Conservation (phyloP, 2,888 invertebrate species). For the Drosophila paramelanica region DNA sequence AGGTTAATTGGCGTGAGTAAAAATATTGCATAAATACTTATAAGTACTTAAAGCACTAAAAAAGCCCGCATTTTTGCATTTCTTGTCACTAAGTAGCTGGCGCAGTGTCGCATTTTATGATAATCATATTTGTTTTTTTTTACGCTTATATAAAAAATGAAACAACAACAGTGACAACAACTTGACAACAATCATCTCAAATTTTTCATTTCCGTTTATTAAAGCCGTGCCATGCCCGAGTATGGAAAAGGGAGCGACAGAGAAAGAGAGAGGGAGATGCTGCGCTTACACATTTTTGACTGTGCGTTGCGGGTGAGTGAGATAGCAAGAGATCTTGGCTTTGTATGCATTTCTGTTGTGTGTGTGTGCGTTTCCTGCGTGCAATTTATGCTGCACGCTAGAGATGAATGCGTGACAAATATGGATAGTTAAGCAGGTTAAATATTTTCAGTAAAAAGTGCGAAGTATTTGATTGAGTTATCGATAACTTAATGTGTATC, state of each 20-base stretch:
- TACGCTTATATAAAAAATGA: conserved; percentile 32
- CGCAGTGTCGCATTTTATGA: conserved; percentile 34
- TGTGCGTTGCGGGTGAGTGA: conserved; percentile 5
- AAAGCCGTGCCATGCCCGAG: conserved; percentile 44
- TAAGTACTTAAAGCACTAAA: conserved; percentile 29
- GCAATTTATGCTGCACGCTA: conserved; percentile 66
- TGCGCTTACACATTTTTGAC: conserved; percentile 25
- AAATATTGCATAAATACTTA: conserved; percentile 18
- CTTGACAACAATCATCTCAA: conserved; percentile 80
- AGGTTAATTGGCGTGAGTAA: conserved; percentile 76
- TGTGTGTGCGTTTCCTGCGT: conserved; percentile 63
- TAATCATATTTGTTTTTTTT: conserved; percentile 41
- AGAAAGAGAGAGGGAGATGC: conserved; percentile 20
- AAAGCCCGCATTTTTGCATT: conserved; percentile 55
- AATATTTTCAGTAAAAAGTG: too few relatives aligned
- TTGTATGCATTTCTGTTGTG: conserved; percentile 8
- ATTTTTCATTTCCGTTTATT: conserved; percentile 81
- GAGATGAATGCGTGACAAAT: conserved; percentile 31
- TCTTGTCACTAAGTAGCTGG: conserved; percentile 40
- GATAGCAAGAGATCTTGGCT: conserved; percentile 6
- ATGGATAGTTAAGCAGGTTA: too few relatives aligned
- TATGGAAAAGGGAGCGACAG: conserved; percentile 6
- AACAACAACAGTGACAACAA: conserved; percentile 53
- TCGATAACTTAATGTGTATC: background rate
- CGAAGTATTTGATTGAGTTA: background rate